Base-by-base conservation (phyloP, 2,888 invertebrate species). In the Disparrhopalites patrizii region DNA sequence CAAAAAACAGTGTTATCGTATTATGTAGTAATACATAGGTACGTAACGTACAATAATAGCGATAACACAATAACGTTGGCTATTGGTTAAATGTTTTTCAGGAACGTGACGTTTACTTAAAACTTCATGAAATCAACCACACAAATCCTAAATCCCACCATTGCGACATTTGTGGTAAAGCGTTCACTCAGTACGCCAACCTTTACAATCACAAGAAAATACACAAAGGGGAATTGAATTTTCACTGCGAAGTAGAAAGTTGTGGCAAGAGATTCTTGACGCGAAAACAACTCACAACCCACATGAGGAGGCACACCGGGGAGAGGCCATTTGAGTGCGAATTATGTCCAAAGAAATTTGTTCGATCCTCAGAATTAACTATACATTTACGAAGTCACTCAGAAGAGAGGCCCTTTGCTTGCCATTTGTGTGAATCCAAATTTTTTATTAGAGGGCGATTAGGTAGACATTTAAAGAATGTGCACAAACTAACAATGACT, bases 181-280 rank as follows among this genome's bases (percentile, higher is more conserved):
- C 57, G 5, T 64, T 64, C 27, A 56, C 64, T 31, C 64, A 64
- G 23, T 28, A 30, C 8, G 25, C 64, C 28, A 64, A 64, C 30
- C 51, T 64, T 10, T 64, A 64, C 57, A 64, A 64, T 28, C 64
- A 64, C 50, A 47, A 47, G 27, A 64, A 57, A 20, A 64, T 64
- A 15, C 64, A 64, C 20, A 38, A 31, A 20, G 64, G 55, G n/a
- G 64, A 58, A 18, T 18, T 58, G 43, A 58, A 58, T 7, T 30
- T 38, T 36, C 27, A 28, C 27, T 58, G 58, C 18, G 43, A 58
- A 58, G 3, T 33, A 13, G 64, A 64, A 25, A 38, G 13, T 7
- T 64, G 64, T 56, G 57, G 36, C 1, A 56, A 57, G 18, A 47
- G 38, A 40, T 64, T 64, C 47, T 30, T 64, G 23, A 64, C 64